Conservation (phyloP, 2,888 invertebrate species). For the Xanthorhoe designata region DNA sequence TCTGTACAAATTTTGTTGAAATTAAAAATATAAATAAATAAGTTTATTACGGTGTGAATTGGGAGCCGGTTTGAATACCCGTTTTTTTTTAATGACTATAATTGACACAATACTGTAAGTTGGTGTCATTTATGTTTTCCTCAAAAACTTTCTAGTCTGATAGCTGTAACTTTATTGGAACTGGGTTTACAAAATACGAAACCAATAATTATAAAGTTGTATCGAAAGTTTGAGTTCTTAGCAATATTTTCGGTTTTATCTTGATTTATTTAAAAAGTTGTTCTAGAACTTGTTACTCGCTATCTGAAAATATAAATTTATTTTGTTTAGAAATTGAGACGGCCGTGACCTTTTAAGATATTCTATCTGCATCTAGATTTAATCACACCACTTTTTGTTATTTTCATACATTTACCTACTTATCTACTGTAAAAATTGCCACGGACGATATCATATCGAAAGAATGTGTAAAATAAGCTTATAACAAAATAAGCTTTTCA, state of each 20-base stretch:
- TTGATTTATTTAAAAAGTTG: background rate
- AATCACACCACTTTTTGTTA: too few relatives aligned
- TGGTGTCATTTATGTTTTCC: background rate
- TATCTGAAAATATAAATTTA: background rate
- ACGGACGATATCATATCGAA: too few relatives aligned
- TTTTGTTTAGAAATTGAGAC: too few relatives aligned
- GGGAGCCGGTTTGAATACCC: too few relatives aligned
- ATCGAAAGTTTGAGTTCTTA: background rate
- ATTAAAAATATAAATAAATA: background rate
- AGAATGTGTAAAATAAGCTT: too few relatives aligned
- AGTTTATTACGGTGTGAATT: background rate
- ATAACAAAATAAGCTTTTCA: too few relatives aligned
- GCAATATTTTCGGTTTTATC: background rate
- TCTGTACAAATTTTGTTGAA: background rate
- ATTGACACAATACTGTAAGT: background rate
- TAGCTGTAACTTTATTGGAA: background rate
- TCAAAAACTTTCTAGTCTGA: background rate
- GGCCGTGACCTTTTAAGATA: too few relatives aligned
- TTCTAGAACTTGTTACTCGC: background rate
- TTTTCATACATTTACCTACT: too few relatives aligned
- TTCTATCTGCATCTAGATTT: too few relatives aligned
- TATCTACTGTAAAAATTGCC: too few relatives aligned
- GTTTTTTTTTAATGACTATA: too few relatives aligned
- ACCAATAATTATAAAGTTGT: background rate
- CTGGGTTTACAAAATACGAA: background rate